A percentile compares a stretch with the other conserved stretches of the same genome.
Evolutionary conservation across 2,113 vertebrate genomes (phyloP).

Genomic region (Gadus macrocephalus): DNA sequence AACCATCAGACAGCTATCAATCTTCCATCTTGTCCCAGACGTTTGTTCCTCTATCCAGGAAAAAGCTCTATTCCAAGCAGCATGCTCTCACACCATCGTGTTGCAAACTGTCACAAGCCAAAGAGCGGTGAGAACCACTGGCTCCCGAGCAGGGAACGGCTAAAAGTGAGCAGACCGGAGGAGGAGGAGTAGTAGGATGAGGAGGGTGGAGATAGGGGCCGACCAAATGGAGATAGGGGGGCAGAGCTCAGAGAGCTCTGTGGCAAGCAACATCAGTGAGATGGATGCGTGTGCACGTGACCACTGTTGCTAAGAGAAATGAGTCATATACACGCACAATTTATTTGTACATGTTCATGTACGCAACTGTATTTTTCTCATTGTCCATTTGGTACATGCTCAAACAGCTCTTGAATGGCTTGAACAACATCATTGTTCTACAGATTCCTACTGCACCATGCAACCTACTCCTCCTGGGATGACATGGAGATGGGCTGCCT

Average conservation of each 20-base stretch:
- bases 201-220: slow-evolving; percentile 59
- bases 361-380: not conserved
- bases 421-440: not conserved
- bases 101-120: slow-evolving; percentile 17
- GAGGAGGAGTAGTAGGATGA: slow-evolving; percentile 31
- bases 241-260: slow-evolving; percentile 34
- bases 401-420: not conserved
- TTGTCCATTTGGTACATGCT: not conserved
- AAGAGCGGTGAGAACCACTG: slow-evolving; percentile 41
- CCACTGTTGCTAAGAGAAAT: slow-evolving; percentile 43
- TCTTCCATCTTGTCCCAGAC: not conserved
- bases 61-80: slow-evolving; percentile 14
- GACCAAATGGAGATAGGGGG: slow-evolving; percentile 57
- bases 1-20: slow-evolving; percentile 14
- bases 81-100: slow-evolving; percentile 1
- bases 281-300: slow-evolving; percentile 32
- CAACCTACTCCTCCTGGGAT: not conserved
- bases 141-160: slow-evolving; percentile 42
- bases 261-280: slow-evolving; percentile 38
- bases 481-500: too few species aligned
- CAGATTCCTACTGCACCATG: not conserved
- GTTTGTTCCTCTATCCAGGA: slow-evolving; percentile 21
- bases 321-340: slow-evolving; percentile 30
- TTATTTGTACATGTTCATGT: not conserved
- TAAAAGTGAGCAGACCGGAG: slow-evolving; percentile 45